Evolutionary conservation across 2,888 invertebrate species (phyloP), one percentile per base, ranked within the genome.

Genomic region (Calameuta pallipes): DNA sequence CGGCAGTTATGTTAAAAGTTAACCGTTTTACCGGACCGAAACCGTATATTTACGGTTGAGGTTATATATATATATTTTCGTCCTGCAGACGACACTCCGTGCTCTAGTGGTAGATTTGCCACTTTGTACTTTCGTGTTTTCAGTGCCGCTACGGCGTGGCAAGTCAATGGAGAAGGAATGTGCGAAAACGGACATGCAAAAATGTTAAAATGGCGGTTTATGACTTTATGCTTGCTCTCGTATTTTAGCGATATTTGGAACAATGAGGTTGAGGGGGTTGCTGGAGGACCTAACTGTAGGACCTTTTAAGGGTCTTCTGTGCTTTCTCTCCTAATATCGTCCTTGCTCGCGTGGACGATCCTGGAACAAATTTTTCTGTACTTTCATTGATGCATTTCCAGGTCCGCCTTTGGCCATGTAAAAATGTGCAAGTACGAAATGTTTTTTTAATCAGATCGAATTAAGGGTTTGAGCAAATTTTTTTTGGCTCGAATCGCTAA

Each of bases 221-320:
- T 88, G 86, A 81, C 85, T 88, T 87, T 86, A 86, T 87, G 83
- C 56, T 56, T 56, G 56, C 86, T 83, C 80, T 80, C 80, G 84
- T 86, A 87, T 88, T 89, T 88, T 87, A 85, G 84, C 86, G 84
- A 86, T 84, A 88, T 88, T 86, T 86, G 86, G 85, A 87, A 89
- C 87, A 88, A 89, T 85, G 81, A 84, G 82, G 69, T 78, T 37
- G 79, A 79, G 80, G 71, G 78, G 75, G 9, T 56, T 23, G 56
- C 23, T 9, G 23, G 23, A 56, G 76, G 82, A 85, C 86, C 88
- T 86, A 87, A 87, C 84, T 85, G 85, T 87, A 78, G 76, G 73
- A 73, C 56, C 71, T 71, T 34, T 56, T 31, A 9, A 34, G 71
- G 71, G 34, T 71, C 69, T 11, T 11, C 34, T 13, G 71, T 71